Percentiles rank a stretch among this genome's conserved stretches.
Conservation (phyloP, 2,888 invertebrate species). For the Ophion costatus region DNA sequence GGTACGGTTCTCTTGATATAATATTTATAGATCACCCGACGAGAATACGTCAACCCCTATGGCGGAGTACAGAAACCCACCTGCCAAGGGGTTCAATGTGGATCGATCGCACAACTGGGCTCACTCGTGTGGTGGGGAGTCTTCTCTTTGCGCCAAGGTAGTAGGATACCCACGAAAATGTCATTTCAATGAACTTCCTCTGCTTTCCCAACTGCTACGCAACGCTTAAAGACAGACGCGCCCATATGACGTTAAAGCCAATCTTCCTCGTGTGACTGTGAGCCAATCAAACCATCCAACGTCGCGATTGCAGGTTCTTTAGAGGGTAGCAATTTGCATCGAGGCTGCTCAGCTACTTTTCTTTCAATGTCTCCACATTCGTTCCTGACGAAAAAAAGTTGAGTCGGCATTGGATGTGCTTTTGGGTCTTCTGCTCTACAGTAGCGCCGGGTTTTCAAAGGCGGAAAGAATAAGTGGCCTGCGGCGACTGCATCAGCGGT, state of each 20-base stretch:
- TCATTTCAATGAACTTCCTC: constrained; percentile 13
- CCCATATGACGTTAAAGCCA: neutral
- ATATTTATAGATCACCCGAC: constrained; percentile 19
- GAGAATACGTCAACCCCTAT: neutral
- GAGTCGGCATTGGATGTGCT: neutral
- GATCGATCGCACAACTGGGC: constrained; percentile 49
- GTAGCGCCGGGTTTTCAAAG: constrained; percentile 2
- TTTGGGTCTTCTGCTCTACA: constrained; percentile 2
- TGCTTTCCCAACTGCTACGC: neutral
- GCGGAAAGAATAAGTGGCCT: neutral
- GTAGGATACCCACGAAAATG: constrained; percentile 5
- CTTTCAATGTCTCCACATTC: neutral
- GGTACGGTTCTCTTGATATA: neutral
- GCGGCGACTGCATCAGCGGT: constrained; percentile 6
- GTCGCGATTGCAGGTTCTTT: neutral
- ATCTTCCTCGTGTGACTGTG: neutral
- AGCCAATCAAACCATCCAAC: neutral
- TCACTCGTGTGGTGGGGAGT: neutral
- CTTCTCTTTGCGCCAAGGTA: neutral
- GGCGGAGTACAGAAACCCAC: constrained; percentile 1
- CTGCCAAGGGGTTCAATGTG: constrained; percentile 10
- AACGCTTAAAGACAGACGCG: constrained; percentile 8
- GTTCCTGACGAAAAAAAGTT: neutral
- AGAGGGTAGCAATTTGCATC: neutral
- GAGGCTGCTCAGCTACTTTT: neutral